Evolutionary conservation across 2,888 invertebrate genomes (phyloP).

Genomic region (Chydorus sphaericus): DNA sequence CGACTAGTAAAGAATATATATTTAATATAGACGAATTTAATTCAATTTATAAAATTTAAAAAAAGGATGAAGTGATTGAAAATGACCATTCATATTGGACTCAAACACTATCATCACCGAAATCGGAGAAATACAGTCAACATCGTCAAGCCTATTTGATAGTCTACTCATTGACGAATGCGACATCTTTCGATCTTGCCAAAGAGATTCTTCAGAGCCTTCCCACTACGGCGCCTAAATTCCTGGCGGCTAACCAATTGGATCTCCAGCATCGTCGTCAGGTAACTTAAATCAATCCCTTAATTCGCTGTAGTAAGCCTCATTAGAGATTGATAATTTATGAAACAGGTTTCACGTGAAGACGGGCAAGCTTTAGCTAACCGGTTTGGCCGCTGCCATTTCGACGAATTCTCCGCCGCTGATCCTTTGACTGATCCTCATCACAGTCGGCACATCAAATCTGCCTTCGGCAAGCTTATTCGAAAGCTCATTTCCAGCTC

Average conservation of each 20-base stretch:
- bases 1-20: no score
- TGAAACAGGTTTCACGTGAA: neutral
- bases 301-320: neutral
- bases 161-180: constrained; percentile 7
- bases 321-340: neutral
- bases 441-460: neutral
- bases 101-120: no score
- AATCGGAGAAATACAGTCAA: no score
- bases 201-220: neutral
- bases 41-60: neutral
- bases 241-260: constrained; percentile 1
- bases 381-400: neutral
- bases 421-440: neutral
- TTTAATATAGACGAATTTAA: neutral
- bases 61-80: neutral
- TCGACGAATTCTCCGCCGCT: constrained; percentile 4
- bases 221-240: neutral
- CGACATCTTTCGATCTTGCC: neutral
- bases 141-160: constrained; percentile 7
- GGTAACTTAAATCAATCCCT: no score
- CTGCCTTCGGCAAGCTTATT: neutral
- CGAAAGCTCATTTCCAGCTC: neutral
- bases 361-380: constrained; percentile 4
- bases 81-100: no score
- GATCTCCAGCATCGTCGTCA: constrained; percentile 9